phyloP scores from a whole-genome alignment of 2,113 vertebrate genomes.

The Prunella himalayana region DNA sequence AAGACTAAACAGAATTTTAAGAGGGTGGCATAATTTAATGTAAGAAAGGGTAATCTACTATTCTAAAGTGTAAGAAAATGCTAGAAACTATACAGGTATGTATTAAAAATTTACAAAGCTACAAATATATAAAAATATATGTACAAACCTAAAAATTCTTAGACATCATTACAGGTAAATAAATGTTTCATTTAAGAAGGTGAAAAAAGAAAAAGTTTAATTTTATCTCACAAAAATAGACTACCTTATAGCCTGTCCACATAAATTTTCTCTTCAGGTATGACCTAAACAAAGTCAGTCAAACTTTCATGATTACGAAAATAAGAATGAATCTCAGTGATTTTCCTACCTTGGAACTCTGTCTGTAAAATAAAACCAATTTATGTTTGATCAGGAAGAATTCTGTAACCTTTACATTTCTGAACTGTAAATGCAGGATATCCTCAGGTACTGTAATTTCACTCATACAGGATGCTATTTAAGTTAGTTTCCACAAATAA shows the following conservation, averaged over 20 bases:
- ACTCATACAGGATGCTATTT: background rate
- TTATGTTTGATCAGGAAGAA: background rate
- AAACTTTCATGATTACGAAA: background rate
- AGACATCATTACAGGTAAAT: background rate
- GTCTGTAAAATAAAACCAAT: background rate
- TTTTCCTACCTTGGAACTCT: background rate
- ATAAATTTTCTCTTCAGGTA: background rate
- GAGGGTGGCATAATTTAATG: background rate
- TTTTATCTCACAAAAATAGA: background rate
- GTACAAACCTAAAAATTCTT: background rate
- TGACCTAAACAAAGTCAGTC: background rate
- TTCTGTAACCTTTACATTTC: background rate
- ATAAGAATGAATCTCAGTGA: background rate
- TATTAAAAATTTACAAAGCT: background rate
- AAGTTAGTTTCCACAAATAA: background rate
- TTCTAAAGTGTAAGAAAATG: background rate
- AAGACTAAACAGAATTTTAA: background rate
- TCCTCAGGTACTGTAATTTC: background rate
- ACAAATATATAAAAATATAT: background rate
- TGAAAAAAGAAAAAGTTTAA: background rate
- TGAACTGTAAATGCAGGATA: background rate
- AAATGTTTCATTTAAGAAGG: background rate
- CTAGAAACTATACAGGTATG: background rate
- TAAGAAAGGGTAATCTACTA: background rate
- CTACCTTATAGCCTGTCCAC: background rate